Percentiles rank a stretch among this genome's conserved stretches.
These are phyloP conservation scores for Lates japonicus DNA, from an alignment of 2,797 vertebrate genomes.

Conservation along the genomic window DNA sequence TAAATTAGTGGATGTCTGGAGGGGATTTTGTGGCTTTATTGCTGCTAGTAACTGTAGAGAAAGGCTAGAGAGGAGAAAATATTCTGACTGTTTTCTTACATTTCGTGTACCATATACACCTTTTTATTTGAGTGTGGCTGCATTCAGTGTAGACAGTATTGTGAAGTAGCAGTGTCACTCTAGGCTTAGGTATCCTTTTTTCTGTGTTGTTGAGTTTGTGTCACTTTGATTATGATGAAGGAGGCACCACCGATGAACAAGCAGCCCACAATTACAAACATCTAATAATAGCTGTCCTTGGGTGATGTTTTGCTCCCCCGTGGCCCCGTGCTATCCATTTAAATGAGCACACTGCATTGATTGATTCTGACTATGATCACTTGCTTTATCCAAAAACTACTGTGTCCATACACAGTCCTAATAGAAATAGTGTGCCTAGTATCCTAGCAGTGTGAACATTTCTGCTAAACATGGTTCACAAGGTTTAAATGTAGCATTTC, in stretches of 20 bases:
- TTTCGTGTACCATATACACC: no score
- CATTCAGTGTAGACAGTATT: background rate
- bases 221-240: constrained; percentile 66
- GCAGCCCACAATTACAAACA: constrained; percentile 57
- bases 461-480: background rate
- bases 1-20: constrained; percentile 9
- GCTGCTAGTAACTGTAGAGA: background rate
- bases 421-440: background rate
- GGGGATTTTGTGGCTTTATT: background rate
- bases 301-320: constrained; percentile 48
- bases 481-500: background rate
- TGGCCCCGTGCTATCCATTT: constrained; percentile 48
- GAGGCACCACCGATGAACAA: constrained; percentile 52
- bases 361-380: constrained; percentile 48
- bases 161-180: background rate
- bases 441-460: background rate
- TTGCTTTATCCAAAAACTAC: constrained; percentile 29
- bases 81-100: no score
- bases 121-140: background rate
- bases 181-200: constrained; percentile 38
- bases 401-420: background rate
- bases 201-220: constrained; percentile 30
- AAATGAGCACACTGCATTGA: constrained; percentile 58
- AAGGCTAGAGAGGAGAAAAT: background rate
- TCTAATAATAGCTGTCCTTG: constrained; percentile 73